Evolutionary conservation across 2,888 invertebrate genomes (phyloP), one percentile per base, ranked within the genome.

Genomic region (Netelia melanura): DNA sequence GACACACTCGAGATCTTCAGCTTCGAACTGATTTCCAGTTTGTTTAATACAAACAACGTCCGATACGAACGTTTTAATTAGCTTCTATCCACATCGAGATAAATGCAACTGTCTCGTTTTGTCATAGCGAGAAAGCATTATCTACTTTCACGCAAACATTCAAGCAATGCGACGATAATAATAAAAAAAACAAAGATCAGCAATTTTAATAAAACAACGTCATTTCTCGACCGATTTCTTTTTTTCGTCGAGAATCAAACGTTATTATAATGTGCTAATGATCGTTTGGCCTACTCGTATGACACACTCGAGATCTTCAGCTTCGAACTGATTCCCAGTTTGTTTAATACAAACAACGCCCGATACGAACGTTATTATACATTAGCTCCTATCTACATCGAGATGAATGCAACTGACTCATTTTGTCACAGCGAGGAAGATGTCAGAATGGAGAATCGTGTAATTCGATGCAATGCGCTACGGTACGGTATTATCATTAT

Each of bases 341-440:
- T 10, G 44, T 30, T 44, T 44, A 23, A n/a, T 44, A 23, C 11
- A 30, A 17, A 44, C 38, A 21, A 75, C 23, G 52, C 30, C 62
- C 62, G 75, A 64, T 75, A 64, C 61, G 52, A 25, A 30, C 17
- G 62, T 52, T 75, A 64, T 48, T 48, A 58, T 68, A 74, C 48
- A 61, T 30, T 48, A 30, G 44, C 64, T 43, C 14, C 38, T 30
- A 30, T 78, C 56, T 70, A n/a, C 62, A 21, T 14, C 23, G 38
- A 65, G 75, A 81, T 81, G 62, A 44, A 78, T 52, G 81, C 23
- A 61, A 72, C 68, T 72, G 84, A 84, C 61, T 84, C 84, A 81
- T 68, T 77, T 67, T 11, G 77, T 67, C 67, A 43, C n/a, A 62
- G 56, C 58, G 38, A 17, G 43, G 52, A 48, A 52, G 56, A 79